Evolutionary conservation across 1,140 invertebrate genomes (phyloP), one percentile per base, ranked within the genome.

Genomic region (Drosophila athabasca): DNA sequence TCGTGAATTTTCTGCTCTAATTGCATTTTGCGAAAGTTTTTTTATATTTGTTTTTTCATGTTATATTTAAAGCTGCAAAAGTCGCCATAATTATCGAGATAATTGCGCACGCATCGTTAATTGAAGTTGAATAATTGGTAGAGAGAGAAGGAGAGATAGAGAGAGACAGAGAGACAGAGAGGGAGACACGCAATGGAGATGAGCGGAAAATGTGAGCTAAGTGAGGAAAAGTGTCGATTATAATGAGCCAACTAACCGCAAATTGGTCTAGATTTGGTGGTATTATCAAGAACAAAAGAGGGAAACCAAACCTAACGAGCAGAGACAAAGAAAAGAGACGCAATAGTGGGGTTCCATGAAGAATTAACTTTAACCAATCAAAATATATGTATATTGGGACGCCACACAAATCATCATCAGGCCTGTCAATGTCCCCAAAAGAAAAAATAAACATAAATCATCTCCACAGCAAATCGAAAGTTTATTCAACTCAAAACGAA

Each of bases 81-180:
- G 59, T 76, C 64, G 67, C 68, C 57, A 76, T 76, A 76, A 76
- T 76, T 76, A 76, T 52, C 65, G 50, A 52, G 58, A 69, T 76
- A 76, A 76, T 76, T 62, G 65, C 57, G 53, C 74, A 76, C 74
- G 74, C 74, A 66, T 76, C 74, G 74, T 76, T 76, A 76, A 76
- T 76, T 76, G 73, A 51, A 55, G 43, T 35, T 51, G 50, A 72
- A 55, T 54, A 46, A 68, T 35, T 46, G 35, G 11, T 39, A 13
- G 8, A 24, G 19, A n/a, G 19, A 19, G 6, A 1, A 24, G 29
- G 26, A 50, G 39, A 45, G 24, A 44, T 6, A 26, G 54, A 17
- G 22, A 29, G 49, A 22, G 44, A 26, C 9, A 22, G 49, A 15
- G 45, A 29, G 50, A 43, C 17, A 68, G 17, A 3, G 24, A 41